Evolutionary conservation across 2,113 vertebrate genomes (phyloP).

Genomic region (Sorex araneus): DNA sequence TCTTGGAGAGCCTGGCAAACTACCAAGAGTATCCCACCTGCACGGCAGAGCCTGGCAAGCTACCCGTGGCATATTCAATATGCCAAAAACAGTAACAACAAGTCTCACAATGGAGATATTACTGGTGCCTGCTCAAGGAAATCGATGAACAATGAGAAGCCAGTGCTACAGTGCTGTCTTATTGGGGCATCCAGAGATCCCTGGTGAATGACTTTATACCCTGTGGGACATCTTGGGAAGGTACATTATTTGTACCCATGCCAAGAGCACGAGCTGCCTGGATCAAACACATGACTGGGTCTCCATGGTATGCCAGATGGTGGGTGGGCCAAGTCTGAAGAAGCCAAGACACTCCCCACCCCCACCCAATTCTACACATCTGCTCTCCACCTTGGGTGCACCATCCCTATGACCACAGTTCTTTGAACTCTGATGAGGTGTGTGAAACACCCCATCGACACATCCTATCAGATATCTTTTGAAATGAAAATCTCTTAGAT

Average conservation of each 20-base stretch:
- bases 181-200: not conserved
- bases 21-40: too few relatives aligned
- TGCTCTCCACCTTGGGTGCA: constrained; percentile 79
- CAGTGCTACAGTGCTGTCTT: too few relatives aligned
- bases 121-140: too few relatives aligned
- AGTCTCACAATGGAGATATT: too few relatives aligned
- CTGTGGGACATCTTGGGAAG: not conserved
- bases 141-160: too few relatives aligned
- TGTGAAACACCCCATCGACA: constrained; percentile 79
- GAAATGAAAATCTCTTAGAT: constrained; percentile 84
- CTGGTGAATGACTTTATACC: not conserved
- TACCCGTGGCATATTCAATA: too few relatives aligned
- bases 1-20: too few relatives aligned
- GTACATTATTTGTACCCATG: not conserved
- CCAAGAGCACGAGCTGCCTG: not conserved
- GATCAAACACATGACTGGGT: constrained; percentile 9
- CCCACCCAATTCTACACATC: constrained; percentile 73
- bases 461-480: constrained; percentile 78
- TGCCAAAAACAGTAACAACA: too few relatives aligned
- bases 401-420: not conserved
- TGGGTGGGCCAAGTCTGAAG: not conserved
- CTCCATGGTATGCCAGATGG: not conserved
- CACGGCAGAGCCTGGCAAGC: too few relatives aligned
- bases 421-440: constrained; percentile 86
- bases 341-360: constrained; percentile 37